These are phyloP conservation scores for Chloropsis cyanopogon DNA, from an alignment of 2,113 vertebrate species.

Conservation along the genomic window DNA sequence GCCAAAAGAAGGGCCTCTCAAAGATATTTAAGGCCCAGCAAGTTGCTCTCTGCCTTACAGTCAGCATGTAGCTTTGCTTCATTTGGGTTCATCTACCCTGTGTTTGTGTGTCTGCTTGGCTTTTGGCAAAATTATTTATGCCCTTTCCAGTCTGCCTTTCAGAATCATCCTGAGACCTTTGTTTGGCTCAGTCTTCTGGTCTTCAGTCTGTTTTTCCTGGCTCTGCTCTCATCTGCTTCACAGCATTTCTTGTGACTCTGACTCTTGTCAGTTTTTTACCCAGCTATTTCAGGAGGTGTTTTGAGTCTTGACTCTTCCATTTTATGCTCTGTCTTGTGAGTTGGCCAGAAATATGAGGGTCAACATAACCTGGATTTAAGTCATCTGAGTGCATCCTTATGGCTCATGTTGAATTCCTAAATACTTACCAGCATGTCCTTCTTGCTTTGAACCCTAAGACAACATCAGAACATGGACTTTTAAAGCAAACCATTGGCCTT, in stretches of 20 bases:
- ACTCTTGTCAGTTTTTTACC: background rate
- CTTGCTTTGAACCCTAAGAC: background rate
- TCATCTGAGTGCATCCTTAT: background rate
- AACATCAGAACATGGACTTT: background rate
- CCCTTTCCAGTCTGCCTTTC: background rate
- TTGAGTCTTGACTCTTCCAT: background rate
- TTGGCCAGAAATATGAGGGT: background rate
- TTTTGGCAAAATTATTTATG: background rate
- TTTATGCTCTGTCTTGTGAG: background rate
- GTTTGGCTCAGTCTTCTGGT: background rate
- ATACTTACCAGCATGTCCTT: background rate
- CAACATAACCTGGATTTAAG: background rate
- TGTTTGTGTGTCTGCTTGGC: background rate
- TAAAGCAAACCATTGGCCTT: background rate
- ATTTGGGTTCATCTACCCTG: background rate
- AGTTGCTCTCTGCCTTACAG: background rate
- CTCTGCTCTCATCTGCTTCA: background rate
- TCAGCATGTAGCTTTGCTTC: background rate
- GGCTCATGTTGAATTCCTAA: background rate
- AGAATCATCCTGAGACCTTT: background rate
- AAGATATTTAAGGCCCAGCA: background rate
- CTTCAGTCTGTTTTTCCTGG: background rate
- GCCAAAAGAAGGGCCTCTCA: background rate
- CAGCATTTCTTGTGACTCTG: background rate
- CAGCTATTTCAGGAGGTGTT: background rate